Conservation (phyloP, 2,797 vertebrate genomes). For the Mormyrops boulengeri region DNA sequence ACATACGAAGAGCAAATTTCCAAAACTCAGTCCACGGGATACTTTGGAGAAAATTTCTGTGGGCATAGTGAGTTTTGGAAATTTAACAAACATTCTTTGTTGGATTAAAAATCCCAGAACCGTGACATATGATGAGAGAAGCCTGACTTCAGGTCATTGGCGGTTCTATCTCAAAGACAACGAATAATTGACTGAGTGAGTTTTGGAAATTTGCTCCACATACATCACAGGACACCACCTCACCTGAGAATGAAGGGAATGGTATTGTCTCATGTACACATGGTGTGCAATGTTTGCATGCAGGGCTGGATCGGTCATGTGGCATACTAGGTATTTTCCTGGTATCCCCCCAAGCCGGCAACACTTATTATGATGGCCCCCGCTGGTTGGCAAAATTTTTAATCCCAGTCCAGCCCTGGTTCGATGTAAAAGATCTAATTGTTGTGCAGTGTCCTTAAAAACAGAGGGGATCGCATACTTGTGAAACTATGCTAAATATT, state of each 20-base stretch:
- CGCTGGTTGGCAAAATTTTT: neutral
- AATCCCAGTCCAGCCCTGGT: neutral
- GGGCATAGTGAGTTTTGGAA: neutral
- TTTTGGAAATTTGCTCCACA: neutral
- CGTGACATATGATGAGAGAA: neutral
- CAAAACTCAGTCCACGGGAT: neutral
- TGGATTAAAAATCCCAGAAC: neutral
- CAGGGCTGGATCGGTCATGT: neutral
- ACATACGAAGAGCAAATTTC: neutral
- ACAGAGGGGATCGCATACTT: neutral
- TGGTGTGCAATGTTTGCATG: neutral
- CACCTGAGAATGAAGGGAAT: neutral
- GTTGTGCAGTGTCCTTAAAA: neutral
- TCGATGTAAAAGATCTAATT: neutral
- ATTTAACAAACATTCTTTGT: neutral
- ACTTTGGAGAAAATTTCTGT: neutral
- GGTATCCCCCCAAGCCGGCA: neutral
- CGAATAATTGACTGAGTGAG: neutral
- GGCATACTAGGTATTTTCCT: neutral
- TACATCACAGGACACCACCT: neutral
- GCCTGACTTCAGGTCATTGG: neutral
- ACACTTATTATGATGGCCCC: neutral
- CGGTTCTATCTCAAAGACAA: neutral
- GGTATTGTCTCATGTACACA: neutral
- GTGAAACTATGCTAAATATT: neutral